A percentile compares a stretch with the other conserved stretches of the same genome.
phyloP scores from a whole-genome alignment of 2,113 vertebrate genomes.

The Gymnogyps californianus region DNA sequence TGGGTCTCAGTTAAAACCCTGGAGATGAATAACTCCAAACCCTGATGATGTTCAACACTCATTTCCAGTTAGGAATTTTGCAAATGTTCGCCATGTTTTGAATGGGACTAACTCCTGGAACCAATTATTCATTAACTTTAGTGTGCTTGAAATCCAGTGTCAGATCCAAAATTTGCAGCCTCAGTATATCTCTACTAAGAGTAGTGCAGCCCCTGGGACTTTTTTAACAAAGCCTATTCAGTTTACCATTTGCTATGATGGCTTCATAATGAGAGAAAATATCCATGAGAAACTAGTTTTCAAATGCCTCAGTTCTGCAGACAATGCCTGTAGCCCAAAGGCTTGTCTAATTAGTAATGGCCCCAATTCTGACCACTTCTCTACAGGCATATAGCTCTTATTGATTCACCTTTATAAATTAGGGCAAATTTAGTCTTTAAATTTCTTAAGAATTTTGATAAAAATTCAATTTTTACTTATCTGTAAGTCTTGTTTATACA shows the following conservation, averaged over 20 bases:
- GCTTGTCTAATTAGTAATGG: not conserved
- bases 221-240: constrained; percentile 31
- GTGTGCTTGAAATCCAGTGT: not conserved
- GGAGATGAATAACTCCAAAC: not conserved
- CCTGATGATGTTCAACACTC: constrained; percentile 17
- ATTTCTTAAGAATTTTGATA: not conserved
- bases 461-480: not conserved
- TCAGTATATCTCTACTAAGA: not conserved
- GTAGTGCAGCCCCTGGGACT: not conserved
- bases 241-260: not conserved
- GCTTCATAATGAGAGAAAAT: not conserved
- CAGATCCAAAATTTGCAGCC: not conserved
- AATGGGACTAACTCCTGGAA: not conserved
- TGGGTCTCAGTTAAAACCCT: not conserved
- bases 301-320: not conserved
- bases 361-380: not conserved
- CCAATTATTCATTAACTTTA: not conserved
- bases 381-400: not conserved
- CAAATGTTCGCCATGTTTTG: not conserved
- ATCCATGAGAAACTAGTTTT: not conserved
- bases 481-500: not conserved
- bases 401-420: not conserved
- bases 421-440: not conserved
- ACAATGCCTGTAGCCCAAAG: not conserved
- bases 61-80: constrained; percentile 24